These are phyloP conservation scores for Alosa sapidissima DNA, from an alignment of 2,797 vertebrate genomes.

Conservation along the genomic window DNA sequence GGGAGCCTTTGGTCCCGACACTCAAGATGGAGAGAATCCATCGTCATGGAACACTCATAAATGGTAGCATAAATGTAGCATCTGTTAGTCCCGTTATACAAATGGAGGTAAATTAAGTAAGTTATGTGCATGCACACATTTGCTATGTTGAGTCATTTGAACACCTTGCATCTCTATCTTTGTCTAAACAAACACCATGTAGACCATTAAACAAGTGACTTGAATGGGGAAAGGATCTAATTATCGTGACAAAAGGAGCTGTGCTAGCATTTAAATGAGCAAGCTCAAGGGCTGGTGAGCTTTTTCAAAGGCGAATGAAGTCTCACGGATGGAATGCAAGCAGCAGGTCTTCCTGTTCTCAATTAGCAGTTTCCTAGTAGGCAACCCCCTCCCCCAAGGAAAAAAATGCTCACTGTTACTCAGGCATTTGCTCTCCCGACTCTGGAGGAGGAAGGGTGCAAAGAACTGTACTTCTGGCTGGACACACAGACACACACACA, in stretches of 20 bases:
- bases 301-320: conserved; percentile 51
- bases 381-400: conserved; percentile 22
- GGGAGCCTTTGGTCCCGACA: neutral
- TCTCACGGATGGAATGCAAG: conserved; percentile 45
- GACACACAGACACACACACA: neutral
- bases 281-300: conserved; percentile 29
- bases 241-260: conserved; percentile 55
- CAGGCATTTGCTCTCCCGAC: conserved; percentile 52
- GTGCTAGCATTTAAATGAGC: conserved; percentile 55
- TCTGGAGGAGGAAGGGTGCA: conserved; percentile 45
- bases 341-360: conserved; percentile 47
- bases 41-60: neutral
- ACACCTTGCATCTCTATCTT: conserved; percentile 48
- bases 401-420: conserved; percentile 34
- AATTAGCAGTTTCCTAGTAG: conserved; percentile 45
- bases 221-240: conserved; percentile 59
- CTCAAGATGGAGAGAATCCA: conserved; percentile 3
- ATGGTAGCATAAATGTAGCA: conserved; percentile 44
- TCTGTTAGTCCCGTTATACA: conserved; percentile 57
- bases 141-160: conserved; percentile 23
- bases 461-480: conserved; percentile 56
- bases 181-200: conserved; percentile 66
- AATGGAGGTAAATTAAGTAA: conserved; percentile 12
- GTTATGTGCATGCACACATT: neutral
- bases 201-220: conserved; percentile 69